Conservation (phyloP, 2,888 invertebrate species). For the Tenodera sinensis region DNA sequence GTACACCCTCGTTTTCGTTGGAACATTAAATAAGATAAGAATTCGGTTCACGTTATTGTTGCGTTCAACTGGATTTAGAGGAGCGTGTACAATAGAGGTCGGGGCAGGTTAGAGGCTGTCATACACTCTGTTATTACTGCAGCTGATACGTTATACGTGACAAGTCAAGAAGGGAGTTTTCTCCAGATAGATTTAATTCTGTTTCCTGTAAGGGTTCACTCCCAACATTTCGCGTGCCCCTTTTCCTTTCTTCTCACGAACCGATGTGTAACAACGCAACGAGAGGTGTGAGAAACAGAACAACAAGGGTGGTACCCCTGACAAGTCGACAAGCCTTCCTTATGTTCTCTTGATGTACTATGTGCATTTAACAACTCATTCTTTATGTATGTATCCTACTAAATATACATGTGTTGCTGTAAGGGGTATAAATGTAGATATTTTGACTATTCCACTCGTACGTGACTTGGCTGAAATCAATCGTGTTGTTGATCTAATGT, state of each 20-base stretch:
- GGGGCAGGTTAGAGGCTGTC: neutral
- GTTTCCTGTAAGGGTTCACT: neutral
- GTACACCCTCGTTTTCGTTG: too few relatives aligned
- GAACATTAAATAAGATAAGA: too few relatives aligned
- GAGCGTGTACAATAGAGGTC: neutral
- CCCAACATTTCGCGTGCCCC: neutral
- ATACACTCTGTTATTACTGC: neutral
- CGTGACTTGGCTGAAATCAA: too few relatives aligned
- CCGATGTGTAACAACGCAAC: neutral
- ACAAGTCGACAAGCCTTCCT: neutral
- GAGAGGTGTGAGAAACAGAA: neutral
- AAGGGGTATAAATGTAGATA: too few relatives aligned
- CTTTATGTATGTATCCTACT: neutral
- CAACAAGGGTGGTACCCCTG: neutral
- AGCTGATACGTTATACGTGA: neutral
- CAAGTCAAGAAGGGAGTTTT: neutral
- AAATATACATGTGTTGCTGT: too few relatives aligned
- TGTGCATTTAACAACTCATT: neutral
- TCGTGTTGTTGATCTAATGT: too few relatives aligned
- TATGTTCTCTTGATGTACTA: neutral
- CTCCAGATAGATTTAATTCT: neutral
- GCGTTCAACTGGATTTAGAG: neutral
- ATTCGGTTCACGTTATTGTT: too few relatives aligned
- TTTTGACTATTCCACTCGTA: too few relatives aligned
- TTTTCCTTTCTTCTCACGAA: neutral